A percentile compares a stretch with the other conserved stretches of the same genome.
Conservation (phyloP, 1,140 invertebrate genomes). For the Globodera ellingtonae region DNA sequence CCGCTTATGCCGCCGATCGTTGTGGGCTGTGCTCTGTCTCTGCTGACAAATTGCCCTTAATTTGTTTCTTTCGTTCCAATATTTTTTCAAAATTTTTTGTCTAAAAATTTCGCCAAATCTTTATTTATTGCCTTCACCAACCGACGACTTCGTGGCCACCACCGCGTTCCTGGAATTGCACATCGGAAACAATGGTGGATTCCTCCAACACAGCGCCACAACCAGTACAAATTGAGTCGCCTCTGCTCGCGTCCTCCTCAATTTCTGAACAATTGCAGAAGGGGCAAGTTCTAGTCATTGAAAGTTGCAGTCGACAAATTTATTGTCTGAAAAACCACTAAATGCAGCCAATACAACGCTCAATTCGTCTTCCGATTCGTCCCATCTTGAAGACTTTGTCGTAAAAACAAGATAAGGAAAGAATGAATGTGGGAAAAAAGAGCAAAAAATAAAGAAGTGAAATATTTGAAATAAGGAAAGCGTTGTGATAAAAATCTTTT, state of each 20-base stretch:
- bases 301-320: background rate
- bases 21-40: constrained; percentile 53
- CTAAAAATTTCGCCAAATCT: background rate
- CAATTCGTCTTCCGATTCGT: too few relatives aligned
- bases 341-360: too few relatives aligned
- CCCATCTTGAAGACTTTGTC: too few relatives aligned
- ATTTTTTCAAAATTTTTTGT: too few relatives aligned
- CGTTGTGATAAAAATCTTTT: too few relatives aligned
- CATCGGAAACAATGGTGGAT: constrained; percentile 90
- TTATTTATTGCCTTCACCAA: background rate
- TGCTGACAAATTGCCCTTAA: constrained; percentile 60
- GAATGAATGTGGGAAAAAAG: too few relatives aligned
- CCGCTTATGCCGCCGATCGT: constrained; percentile 50
- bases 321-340: background rate
- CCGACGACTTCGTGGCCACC: constrained; percentile 84
- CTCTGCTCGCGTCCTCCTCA: constrained; percentile 69
- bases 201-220: constrained; percentile 95
- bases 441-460: too few relatives aligned
- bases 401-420: too few relatives aligned
- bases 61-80: background rate
- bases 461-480: too few relatives aligned
- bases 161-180: constrained; percentile 89
- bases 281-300: constrained; percentile 58
- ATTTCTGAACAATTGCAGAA: constrained; percentile 61
- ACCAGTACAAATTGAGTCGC: constrained; percentile 90